phyloP scores from a whole-genome alignment of 2,113 vertebrate species.

The Notothenia coriiceps region DNA sequence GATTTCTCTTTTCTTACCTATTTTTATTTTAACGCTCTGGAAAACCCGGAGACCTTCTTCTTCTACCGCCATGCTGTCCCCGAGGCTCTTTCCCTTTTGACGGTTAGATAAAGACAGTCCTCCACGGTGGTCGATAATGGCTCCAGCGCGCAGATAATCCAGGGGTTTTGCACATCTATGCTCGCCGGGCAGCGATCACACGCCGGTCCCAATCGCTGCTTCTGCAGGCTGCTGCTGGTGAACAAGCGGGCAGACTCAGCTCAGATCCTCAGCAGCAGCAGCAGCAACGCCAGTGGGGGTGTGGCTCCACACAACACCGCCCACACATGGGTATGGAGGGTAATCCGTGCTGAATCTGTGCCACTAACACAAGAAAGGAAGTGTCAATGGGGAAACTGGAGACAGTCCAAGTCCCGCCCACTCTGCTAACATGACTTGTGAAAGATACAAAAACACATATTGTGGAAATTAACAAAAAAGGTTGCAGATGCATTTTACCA shows the following conservation, averaged over 20 bases:
- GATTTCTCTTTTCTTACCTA: conserved; percentile 85
- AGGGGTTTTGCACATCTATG: conserved; percentile 77
- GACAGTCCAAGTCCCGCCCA: neutral
- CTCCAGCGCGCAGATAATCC: conserved; percentile 77
- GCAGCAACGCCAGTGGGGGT: conserved; percentile 53
- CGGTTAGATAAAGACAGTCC: conserved; percentile 58
- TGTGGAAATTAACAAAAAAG: too few relatives aligned
- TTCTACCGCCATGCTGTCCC: conserved; percentile 92
- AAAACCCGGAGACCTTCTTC: conserved; percentile 96
- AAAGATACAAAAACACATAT: too few relatives aligned
- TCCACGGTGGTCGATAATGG: conserved; percentile 66
- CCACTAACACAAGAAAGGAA: neutral
- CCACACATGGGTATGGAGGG: conserved; percentile 34
- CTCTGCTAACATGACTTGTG: neutral
- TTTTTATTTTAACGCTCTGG: conserved; percentile 97
- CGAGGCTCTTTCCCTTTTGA: conserved; percentile 64
- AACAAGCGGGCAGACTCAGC: conserved; percentile 54
- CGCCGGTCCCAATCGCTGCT: conserved; percentile 45
- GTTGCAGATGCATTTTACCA: too few relatives aligned
- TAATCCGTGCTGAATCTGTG: conserved; percentile 49
- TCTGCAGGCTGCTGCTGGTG: conserved; percentile 60
- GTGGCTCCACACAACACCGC: conserved; percentile 50
- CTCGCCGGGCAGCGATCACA: conserved; percentile 58
- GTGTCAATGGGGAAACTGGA: neutral
- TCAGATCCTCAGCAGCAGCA: conserved; percentile 56